Base-by-base conservation (phyloP, 2,888 invertebrate species). In the Callimorpha dominula region DNA sequence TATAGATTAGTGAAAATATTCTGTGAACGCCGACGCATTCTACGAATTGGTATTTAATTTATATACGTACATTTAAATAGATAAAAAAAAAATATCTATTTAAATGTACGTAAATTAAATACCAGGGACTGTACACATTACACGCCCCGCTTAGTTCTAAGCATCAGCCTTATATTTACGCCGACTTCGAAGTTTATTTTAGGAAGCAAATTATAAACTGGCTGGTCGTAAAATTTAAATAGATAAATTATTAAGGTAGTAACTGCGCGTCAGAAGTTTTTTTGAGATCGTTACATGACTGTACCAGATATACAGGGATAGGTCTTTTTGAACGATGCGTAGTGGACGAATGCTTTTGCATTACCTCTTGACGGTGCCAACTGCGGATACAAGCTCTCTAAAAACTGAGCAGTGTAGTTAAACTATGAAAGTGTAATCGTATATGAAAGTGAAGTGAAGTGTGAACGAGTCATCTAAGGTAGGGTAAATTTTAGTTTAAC, bases 201-300 rank as follows among this genome's bases (percentile, higher is more conserved):
- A 31, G 66, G 60, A 71, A 66, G 60, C 20, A 57, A 68, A 68
- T 68, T 71, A 66, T 66, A 66, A 57, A 71, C 71, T 60, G 66
- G 60, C 49, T 15, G 60, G 14, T 71, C 71, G 66, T 71, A 66
- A 71, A 71, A 66, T 71, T 52, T 57, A 70, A 68, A 68, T 68
- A 68, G 68, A 62, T 62, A 62, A 62, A 68, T 68, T 62, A 68
- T 31, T 62, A 40, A 68, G 46, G 62, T 12, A 49, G 31, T 68
- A 62, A 68, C 68, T 49, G 57, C 15, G 68, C 20, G 17, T 62
- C 62, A 62, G 49, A 49, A 60, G 62, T 49, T 68, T 60, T 31
- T 12, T 60, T 60, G 11, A 60, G 11, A 43, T 67, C 54, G 54
- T 54, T 67, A 15, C 11, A 54, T 17, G 42, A 67, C 9, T 67